Evolutionary conservation across 1,140 invertebrate species (phyloP).

Genomic region (Cydia amplana): DNA sequence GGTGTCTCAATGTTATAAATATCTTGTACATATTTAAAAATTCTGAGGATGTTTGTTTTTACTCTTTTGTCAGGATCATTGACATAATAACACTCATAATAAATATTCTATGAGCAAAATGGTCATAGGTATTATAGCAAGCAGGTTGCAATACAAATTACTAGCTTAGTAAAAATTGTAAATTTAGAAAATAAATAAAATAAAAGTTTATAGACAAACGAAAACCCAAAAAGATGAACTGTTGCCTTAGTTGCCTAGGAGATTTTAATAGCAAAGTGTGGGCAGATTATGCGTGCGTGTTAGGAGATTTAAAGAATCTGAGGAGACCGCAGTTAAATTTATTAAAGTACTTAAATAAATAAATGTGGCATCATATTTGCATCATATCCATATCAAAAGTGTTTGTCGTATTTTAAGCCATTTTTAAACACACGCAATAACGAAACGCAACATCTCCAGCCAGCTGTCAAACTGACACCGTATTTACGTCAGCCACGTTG

Average conservation of each 20-base stretch:
- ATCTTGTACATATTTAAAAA: neutral
- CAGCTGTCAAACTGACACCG: slow-evolving; percentile 52
- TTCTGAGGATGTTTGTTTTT: neutral
- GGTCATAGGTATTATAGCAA: neutral
- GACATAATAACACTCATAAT: slow-evolving; percentile 2
- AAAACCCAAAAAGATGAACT: neutral
- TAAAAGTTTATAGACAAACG: neutral
- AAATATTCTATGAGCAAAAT: neutral
- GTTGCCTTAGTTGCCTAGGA: slow-evolving; percentile 18
- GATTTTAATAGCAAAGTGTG: slow-evolving; percentile 8
- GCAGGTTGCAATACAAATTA: neutral
- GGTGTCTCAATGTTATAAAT: neutral
- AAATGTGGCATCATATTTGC: neutral
- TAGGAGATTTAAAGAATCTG: neutral
- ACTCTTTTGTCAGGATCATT: neutral
- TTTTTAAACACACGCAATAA: neutral
- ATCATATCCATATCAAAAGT: too few relatives aligned
- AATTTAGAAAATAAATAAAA: slow-evolving; percentile 18
- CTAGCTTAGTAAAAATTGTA: neutral
- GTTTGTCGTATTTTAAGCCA: too few relatives aligned
- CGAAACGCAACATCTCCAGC: slow-evolving; percentile 41
- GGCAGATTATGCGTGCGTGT: neutral
- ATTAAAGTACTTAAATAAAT: neutral
- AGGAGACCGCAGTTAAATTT: too few relatives aligned
- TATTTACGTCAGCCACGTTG: slow-evolving; percentile 78